phyloP scores from a whole-genome alignment of 2,113 vertebrate species.

The Anseranas semipalmata region DNA sequence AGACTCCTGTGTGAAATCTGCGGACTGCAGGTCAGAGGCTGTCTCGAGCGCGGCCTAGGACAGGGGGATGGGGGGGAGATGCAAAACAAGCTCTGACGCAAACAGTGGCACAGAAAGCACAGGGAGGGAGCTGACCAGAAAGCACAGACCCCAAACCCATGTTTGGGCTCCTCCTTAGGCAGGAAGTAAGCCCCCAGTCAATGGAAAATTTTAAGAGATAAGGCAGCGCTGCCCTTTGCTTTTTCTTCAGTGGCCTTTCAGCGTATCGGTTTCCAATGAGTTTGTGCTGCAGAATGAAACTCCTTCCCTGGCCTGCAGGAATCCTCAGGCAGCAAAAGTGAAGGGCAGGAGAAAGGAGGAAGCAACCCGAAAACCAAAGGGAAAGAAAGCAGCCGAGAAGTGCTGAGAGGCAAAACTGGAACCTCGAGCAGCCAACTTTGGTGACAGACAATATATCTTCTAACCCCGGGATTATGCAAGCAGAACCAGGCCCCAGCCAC shows the following conservation, averaged over 20 bases:
- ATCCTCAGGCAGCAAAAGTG: not conserved
- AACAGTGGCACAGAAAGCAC: not conserved
- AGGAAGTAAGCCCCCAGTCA: not conserved
- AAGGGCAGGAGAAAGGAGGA: not conserved
- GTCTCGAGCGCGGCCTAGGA: not conserved
- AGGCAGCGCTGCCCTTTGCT: not conserved
- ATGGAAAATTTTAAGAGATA: not conserved
- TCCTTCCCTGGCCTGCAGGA: not conserved
- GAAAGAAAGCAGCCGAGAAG: conserved; percentile 1
- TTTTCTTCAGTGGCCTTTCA: not conserved
- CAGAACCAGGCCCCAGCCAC: conserved; percentile 11
- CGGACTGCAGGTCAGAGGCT: not conserved
- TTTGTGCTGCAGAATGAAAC: not conserved
- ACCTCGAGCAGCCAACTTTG: conserved; percentile 34
- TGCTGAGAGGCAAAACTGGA: not conserved
- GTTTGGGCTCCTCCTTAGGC: not conserved
- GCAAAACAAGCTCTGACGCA: not conserved
- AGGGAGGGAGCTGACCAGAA: not conserved
- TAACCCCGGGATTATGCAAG: conserved; percentile 47
- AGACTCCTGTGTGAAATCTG: not conserved
- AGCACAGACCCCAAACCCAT: not conserved
- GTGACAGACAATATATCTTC: conserved; percentile 57
- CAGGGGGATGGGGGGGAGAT: not conserved
- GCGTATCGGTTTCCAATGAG: not conserved
- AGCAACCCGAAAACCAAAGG: conserved; percentile 1